Base-by-base conservation (phyloP, 1,140 invertebrate genomes). In the Reticulitermes speratus region DNA sequence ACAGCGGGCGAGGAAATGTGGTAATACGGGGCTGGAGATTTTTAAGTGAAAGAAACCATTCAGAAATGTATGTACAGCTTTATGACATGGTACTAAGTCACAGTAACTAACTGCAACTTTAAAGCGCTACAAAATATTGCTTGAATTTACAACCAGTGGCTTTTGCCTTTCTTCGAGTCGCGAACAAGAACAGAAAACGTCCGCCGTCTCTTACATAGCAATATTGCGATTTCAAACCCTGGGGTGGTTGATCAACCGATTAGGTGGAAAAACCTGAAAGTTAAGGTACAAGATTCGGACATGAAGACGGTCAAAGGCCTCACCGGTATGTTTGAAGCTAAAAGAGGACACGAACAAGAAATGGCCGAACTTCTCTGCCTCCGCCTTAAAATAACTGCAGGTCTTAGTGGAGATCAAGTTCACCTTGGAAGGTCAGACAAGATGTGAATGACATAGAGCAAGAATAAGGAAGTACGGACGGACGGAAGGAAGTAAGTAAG, bases 281-380 rank as follows among this genome's bases (percentile, higher is more conserved):
- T n/a, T 75, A 14, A n/a, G 65, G 30, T 30, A 25, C 52, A 30
- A 65, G 65, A 30, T n/a, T 75, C 25, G 14, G n/a, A 75, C 14
- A 6, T 25, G 65, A 75, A 75, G 65, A 75, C n/a, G 65, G 65
- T 75, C 65, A 75, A 30, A 30, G n/a, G 25, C 65, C 65, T 75
- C n/a, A n/a, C 6, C 65, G n/a, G 65, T 16, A 25, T 75, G n/a
- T 75, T 75, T 6, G n/a, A 14, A 75, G 65, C n/a, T 75, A 75
- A 75, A 75, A 75, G 25, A n/a, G 65, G 65, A 75, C 59, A 65
- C 59, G 21, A 65, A n/a, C 65, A 75, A 75, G 65, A 75, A 75
- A 75, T 75, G 65, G 65, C 52, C 52, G 19, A 12, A 55, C 52
- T 55, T 14, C 19, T 55, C 52, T 55, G 3, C 9, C 48, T 48